Evolutionary conservation across 2,888 invertebrate genomes (phyloP).

Genomic region (Aproaerema taeniolella): DNA sequence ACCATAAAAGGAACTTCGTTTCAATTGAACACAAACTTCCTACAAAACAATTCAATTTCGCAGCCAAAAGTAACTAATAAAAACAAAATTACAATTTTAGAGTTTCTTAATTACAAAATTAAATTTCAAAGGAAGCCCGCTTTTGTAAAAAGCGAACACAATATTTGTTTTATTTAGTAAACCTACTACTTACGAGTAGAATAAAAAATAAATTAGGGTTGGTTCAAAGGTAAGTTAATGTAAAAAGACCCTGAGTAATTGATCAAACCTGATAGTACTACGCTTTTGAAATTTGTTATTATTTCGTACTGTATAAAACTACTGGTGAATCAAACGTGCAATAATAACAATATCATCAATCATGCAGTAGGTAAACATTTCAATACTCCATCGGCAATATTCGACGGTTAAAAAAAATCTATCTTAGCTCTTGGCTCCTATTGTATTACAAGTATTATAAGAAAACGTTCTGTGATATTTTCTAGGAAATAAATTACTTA

Average conservation of each 20-base stretch:
- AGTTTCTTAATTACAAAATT: conserved; percentile 5
- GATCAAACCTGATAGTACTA: conserved; percentile 6
- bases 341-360: conserved; percentile 19
- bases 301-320: conserved; percentile 31
- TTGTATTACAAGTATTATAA: conserved; percentile 38
- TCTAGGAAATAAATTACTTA: conserved; percentile 66
- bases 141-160: conserved; percentile 11
- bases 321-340: conserved; percentile 57
- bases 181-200: conserved; percentile 6
- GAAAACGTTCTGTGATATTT: conserved; percentile 46
- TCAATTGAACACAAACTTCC: conserved; percentile 16
- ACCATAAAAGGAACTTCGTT: conserved; percentile 19
- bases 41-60: conserved; percentile 58
- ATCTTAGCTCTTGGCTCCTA: conserved; percentile 46
- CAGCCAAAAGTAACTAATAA: conserved; percentile 19
- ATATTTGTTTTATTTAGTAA: conserved; percentile 5
- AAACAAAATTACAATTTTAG: conserved; percentile 8
- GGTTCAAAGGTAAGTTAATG: conserved; percentile 1
- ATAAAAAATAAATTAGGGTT: conserved; percentile 3
- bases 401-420: conserved; percentile 49
- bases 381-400: conserved; percentile 54
- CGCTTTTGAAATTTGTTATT: conserved; percentile 1
- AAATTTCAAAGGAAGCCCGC: conserved; percentile 8
- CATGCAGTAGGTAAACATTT: conserved; percentile 60
- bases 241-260: conserved; percentile 6